Conservation (phyloP, 2,113 vertebrate species). For the Vulpes lagopus region DNA sequence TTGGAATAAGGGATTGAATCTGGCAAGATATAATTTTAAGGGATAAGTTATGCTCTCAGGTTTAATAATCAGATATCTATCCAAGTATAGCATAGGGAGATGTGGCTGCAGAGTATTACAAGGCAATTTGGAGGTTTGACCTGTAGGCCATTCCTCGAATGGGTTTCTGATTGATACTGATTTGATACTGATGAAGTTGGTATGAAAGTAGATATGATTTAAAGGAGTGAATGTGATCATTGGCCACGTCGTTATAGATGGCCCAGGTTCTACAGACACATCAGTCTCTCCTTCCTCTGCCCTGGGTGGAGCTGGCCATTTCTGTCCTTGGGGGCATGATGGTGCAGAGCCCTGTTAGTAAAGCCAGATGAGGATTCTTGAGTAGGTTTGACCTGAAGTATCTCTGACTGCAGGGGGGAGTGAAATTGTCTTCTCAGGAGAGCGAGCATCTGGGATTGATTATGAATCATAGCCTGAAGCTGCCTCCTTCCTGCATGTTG, state of each 20-base stretch:
- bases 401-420: not conserved
- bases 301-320: not conserved
- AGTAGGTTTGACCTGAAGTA: not conserved
- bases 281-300: not conserved
- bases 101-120: not conserved
- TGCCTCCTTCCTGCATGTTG: not conserved
- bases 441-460: not conserved
- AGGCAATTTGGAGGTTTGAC: not conserved
- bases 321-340: not conserved
- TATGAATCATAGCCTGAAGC: not conserved
- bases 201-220: not conserved
- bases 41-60: not conserved
- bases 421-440: not conserved
- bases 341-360: not conserved
- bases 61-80: not conserved
- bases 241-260: rapidly evolving
- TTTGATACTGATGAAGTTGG: not conserved
- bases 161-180: not conserved
- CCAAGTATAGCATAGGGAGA: not conserved
- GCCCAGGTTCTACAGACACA: rapidly evolving
- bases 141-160: not conserved
- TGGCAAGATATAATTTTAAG: not conserved
- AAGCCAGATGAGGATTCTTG: not conserved
- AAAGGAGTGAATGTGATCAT: not conserved
- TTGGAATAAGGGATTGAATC: not conserved